Evolutionary conservation across 2,888 invertebrate species (phyloP).

Genomic region (Thereva unica): DNA sequence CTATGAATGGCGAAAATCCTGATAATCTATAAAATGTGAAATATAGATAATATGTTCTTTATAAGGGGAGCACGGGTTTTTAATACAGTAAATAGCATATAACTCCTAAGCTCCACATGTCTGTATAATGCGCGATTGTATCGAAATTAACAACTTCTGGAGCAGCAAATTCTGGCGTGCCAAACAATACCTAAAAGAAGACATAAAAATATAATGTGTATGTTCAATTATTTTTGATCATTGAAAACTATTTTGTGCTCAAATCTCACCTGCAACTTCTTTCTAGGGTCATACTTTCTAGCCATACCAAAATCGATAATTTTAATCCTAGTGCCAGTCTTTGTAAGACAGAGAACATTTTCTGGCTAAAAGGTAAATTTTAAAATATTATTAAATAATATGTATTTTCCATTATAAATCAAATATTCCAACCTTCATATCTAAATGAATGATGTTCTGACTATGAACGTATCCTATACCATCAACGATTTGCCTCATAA

Average conservation of each 20-base stretch:
- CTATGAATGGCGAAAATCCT: slow-evolving; percentile 94
- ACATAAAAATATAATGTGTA: not conserved
- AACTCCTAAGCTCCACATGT: slow-evolving; percentile 97
- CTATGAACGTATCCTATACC: slow-evolving; percentile 92
- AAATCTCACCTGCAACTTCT: slow-evolving; percentile 69
- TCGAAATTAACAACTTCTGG: slow-evolving; percentile 95
- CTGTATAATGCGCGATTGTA: slow-evolving; percentile 86
- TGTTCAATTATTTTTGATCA: not conserved
- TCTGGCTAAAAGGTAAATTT: slow-evolving; percentile 73
- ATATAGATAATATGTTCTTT: not conserved
- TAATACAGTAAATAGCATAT: slow-evolving; percentile 95
- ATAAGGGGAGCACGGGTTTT: slow-evolving; percentile 17
- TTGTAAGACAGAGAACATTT: slow-evolving; percentile 90
- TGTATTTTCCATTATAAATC: slow-evolving; percentile 13
- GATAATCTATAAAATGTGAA: slow-evolving; percentile 66
- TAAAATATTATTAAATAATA: not conserved
- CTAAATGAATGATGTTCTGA: slow-evolving; percentile 88
- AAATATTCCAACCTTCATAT: slow-evolving; percentile 77
- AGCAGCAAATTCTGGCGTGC: slow-evolving; percentile 86
- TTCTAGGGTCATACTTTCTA: slow-evolving; percentile 80
- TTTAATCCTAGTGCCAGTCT: slow-evolving; percentile 91
- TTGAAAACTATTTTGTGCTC: slow-evolving; percentile 61
- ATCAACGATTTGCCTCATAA: slow-evolving; percentile 94
- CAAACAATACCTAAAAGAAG: slow-evolving; percentile 71
- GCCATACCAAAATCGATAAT: slow-evolving; percentile 96